These are phyloP conservation scores for Sebastes iracundus DNA, from an alignment of 2,797 vertebrate species.

Conservation along the genomic window DNA sequence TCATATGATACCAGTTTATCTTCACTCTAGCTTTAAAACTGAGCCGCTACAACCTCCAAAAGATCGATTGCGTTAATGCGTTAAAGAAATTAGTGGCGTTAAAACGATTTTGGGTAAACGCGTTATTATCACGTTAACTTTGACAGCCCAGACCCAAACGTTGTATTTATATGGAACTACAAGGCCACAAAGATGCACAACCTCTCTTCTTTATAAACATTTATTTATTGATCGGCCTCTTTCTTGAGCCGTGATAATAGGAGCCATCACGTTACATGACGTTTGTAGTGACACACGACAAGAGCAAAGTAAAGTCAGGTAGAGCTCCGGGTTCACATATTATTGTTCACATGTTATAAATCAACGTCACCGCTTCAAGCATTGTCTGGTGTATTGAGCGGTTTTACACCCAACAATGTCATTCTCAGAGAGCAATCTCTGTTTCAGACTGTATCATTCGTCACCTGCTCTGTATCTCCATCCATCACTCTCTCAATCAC, in stretches of 20 bases:
- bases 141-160: too few relatives aligned
- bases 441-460: constrained; percentile 20
- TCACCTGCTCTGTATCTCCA: constrained; percentile 31
- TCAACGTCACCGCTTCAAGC: neutral
- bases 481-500: constrained; percentile 44
- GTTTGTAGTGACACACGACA: neutral
- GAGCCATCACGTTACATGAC: neutral
- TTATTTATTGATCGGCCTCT: neutral
- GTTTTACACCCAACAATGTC: constrained; percentile 13
- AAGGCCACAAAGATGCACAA: neutral
- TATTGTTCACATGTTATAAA: neutral
- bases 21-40: too few relatives aligned
- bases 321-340: neutral
- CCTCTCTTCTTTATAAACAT: neutral
- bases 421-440: constrained; percentile 14
- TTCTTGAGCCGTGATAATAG: neutral
- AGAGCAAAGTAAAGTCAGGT: neutral
- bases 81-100: too few relatives aligned
- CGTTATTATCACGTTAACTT: too few relatives aligned
- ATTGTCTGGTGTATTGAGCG: neutral
- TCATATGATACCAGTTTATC: too few relatives aligned
- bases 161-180: too few relatives aligned
- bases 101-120: too few relatives aligned
- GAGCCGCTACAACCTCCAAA: too few relatives aligned
- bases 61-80: too few relatives aligned